phyloP scores from a whole-genome alignment of 2,797 vertebrate species.

The Sitta carolinensis region DNA sequence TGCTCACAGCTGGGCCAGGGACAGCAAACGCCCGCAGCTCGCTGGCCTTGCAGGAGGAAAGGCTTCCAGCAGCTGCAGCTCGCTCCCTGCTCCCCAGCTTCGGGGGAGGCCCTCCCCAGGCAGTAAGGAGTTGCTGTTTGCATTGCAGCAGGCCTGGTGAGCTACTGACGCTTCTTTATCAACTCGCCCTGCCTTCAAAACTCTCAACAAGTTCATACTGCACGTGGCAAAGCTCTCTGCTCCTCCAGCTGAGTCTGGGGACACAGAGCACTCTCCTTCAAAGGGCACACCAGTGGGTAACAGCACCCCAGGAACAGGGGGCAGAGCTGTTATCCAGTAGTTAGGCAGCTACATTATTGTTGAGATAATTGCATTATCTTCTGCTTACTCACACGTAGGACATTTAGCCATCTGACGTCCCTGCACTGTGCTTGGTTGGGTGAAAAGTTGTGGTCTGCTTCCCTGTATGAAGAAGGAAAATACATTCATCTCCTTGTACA shows the following conservation, averaged over 20 bases:
- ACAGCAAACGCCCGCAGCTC: not conserved
- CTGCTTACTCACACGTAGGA: not conserved
- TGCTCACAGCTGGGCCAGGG: not conserved
- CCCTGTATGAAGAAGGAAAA: not conserved
- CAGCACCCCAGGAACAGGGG: not conserved
- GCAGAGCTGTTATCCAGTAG: not conserved
- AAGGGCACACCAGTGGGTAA: not conserved
- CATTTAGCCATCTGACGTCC: not conserved
- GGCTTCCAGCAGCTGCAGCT: not conserved
- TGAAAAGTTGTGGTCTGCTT: not conserved
- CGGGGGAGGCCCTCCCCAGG: not conserved
- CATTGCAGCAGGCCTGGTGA: not conserved
- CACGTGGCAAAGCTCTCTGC: fast-evolving
- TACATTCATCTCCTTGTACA: not conserved
- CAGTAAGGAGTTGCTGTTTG: not conserved
- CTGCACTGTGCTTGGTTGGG: not conserved
- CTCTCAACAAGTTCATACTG: fast-evolving
- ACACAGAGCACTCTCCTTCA: fast-evolving
- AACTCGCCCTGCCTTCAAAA: not conserved
- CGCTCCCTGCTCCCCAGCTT: not conserved
- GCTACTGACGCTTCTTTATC: not conserved
- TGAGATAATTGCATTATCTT: not conserved
- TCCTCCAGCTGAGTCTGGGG: not conserved
- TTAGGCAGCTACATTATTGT: not conserved
- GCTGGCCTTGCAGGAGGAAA: not conserved